A percentile compares a stretch with the other conserved stretches of the same genome.
Conservation (phyloP, 2,113 vertebrate species). For the Pungitius pungitius region DNA sequence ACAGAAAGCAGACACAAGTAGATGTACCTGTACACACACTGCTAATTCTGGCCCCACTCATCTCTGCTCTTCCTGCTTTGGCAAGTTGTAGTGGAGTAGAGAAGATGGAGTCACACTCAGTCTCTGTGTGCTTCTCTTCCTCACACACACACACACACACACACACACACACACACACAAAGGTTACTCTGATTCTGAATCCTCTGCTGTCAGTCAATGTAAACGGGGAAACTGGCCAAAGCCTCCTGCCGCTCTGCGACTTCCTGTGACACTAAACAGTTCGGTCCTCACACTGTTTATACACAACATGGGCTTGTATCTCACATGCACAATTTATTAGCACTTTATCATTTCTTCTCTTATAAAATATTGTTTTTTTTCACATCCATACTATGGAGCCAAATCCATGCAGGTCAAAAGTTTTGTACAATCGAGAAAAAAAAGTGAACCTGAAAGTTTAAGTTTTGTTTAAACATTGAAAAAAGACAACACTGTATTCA, state of each 20-base stretch:
- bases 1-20: slow-evolving; percentile 22
- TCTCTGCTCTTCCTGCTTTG: slow-evolving; percentile 63
- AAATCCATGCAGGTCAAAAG: too few species aligned
- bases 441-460: too few species aligned
- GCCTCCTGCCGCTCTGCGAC: slow-evolving; percentile 15
- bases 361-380: too few species aligned
- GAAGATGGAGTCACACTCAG: not conserved
- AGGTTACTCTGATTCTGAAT: not conserved
- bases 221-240: slow-evolving; percentile 47
- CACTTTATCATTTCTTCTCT: too few species aligned
- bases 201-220: slow-evolving; percentile 15
- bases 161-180: slow-evolving; percentile 1
- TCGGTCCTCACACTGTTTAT: not conserved
- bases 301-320: not conserved
- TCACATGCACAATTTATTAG: not conserved
- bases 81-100: slow-evolving; percentile 42
- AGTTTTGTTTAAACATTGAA: too few species aligned
- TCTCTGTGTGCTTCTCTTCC: not conserved
- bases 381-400: too few species aligned
- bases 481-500: too few species aligned
- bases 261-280: slow-evolving; percentile 39
- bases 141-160: not conserved
- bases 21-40: slow-evolving; percentile 37
- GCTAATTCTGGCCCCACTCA: slow-evolving; percentile 26
- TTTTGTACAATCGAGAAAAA: too few species aligned